Evolutionary conservation across 2,888 invertebrate species (phyloP).

Genomic region (Agrotis ipsilon): DNA sequence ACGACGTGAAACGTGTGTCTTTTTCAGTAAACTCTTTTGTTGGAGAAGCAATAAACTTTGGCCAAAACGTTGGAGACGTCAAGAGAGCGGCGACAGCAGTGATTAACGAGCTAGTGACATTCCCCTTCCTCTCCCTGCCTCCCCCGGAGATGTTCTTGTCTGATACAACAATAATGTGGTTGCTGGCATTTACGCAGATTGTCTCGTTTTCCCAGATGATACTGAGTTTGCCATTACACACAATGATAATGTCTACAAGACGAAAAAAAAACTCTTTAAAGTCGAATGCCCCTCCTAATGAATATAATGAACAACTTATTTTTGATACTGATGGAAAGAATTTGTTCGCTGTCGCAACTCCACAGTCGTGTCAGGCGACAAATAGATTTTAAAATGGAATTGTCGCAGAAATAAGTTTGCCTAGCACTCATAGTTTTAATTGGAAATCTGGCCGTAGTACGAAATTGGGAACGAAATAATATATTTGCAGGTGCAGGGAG

Average conservation of each 20-base stretch:
- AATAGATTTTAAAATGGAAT: constrained; percentile 57
- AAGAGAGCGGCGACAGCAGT: constrained; percentile 81
- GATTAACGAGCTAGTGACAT: constrained; percentile 84
- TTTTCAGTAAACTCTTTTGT: constrained; percentile 77
- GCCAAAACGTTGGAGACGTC: constrained; percentile 76
- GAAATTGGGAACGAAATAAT: constrained; percentile 33
- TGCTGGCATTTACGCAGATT: constrained; percentile 29
- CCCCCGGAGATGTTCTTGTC: constrained; percentile 45
- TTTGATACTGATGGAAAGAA: constrained; percentile 39
- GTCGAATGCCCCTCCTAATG: constrained; percentile 24
- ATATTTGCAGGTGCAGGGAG: constrained; percentile 21
- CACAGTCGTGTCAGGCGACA: constrained; percentile 35
- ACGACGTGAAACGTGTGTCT: constrained; percentile 76
- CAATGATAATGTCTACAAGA: constrained; percentile 16
- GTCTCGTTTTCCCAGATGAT: constrained; percentile 19
- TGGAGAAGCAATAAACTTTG: constrained; percentile 80
- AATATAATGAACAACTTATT: constrained; percentile 46
- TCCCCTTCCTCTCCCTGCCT: constrained; percentile 60
- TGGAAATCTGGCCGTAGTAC: constrained; percentile 24
- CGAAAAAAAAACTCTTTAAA: constrained; percentile 26
- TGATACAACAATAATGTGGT: constrained; percentile 57
- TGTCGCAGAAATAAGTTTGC: constrained; percentile 49
- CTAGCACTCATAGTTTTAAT: constrained; percentile 52
- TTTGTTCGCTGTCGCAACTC: constrained; percentile 42
- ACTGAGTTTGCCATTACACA: constrained; percentile 1